Evolutionary conservation across 2,113 vertebrate species (phyloP).

Genomic region (Coturnix japonica): DNA sequence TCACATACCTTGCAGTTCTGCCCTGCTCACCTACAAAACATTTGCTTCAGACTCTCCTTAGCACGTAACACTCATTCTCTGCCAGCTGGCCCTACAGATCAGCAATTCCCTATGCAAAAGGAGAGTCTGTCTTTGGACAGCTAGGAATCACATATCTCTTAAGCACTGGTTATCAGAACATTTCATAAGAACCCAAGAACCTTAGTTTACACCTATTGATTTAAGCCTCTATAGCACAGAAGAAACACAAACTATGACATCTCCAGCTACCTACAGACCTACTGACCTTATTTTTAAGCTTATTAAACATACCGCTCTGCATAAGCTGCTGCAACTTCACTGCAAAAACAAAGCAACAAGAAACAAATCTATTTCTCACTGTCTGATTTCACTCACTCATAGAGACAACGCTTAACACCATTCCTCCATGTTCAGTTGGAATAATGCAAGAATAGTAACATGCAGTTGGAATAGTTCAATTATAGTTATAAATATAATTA

Average conservation of each 20-base stretch:
- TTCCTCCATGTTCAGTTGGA: background rate
- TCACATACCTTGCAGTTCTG: background rate
- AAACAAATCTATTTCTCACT: background rate
- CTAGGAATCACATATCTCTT: background rate
- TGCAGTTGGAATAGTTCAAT: no score
- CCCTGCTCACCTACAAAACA: background rate
- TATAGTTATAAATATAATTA: no score
- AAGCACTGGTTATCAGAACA: accelerated
- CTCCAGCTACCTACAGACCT: background rate
- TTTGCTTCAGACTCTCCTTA: background rate
- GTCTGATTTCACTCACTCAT: background rate
- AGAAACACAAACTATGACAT: background rate
- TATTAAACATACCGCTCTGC: background rate
- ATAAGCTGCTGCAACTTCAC: background rate
- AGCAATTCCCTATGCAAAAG: background rate
- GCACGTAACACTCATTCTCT: background rate
- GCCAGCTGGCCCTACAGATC: background rate
- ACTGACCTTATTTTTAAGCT: background rate
- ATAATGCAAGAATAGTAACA: no score
- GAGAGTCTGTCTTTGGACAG: background rate
- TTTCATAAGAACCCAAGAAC: background rate
- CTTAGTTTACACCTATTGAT: background rate
- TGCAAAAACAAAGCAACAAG: background rate
- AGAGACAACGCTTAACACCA: background rate
- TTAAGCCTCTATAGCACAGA: background rate